These are phyloP conservation scores for Percopsis transmontana DNA, from an alignment of 2,113 vertebrate genomes.

Conservation along the genomic window DNA sequence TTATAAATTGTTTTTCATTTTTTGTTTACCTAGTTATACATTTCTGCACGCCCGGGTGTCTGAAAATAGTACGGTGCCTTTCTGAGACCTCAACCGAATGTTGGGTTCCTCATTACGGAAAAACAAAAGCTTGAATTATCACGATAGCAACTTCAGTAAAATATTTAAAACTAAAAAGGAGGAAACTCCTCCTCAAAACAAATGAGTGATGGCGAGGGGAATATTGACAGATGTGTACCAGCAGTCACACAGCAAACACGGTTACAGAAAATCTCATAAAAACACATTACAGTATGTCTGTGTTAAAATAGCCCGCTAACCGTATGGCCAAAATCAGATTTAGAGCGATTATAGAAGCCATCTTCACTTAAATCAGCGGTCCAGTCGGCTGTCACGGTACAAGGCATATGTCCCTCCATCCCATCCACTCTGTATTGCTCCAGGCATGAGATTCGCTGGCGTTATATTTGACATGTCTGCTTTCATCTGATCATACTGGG, in stretches of 20 bases:
- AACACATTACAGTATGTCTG: slow-evolving; percentile 44
- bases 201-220: slow-evolving; percentile 7
- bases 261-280: slow-evolving; percentile 70
- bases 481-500: slow-evolving; percentile 56
- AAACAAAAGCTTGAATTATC: too few species aligned
- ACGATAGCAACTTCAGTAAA: too few species aligned
- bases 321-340: slow-evolving; percentile 63
- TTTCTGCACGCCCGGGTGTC: too few species aligned
- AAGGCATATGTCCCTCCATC: slow-evolving; percentile 24
- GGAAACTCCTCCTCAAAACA: background rate
- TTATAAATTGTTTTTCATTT: too few species aligned
- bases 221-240: slow-evolving; percentile 27
- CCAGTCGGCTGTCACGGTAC: slow-evolving; percentile 39
- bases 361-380: slow-evolving; percentile 41
- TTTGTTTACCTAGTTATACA: too few species aligned
- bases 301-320: slow-evolving; percentile 46
- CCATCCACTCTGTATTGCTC: slow-evolving; percentile 65
- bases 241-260: slow-evolving; percentile 52
- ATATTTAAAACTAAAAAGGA: background rate
- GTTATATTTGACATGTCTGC: slow-evolving; percentile 37
- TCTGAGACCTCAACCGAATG: too few species aligned
- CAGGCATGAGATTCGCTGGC: slow-evolving; percentile 30
- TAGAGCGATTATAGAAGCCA: slow-evolving; percentile 54
- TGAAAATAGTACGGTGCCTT: too few species aligned
- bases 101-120: too few species aligned